Conservation (phyloP, 2,888 invertebrate species). For the Alloplasta piceator region DNA sequence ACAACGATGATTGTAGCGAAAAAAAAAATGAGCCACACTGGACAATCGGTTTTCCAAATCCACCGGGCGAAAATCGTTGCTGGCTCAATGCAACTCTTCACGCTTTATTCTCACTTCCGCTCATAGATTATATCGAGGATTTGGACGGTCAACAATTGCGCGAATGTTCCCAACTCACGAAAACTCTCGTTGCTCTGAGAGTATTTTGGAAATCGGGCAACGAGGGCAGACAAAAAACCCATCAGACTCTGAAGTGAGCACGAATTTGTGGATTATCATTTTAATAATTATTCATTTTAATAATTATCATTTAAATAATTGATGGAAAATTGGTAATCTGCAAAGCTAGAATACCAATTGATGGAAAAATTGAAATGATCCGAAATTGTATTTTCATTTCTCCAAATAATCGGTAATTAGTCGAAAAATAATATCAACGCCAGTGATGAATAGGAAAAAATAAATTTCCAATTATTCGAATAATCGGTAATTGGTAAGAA, state of each 20-base stretch:
- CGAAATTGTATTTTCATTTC: too few species aligned
- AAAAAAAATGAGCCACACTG: conserved; percentile 69
- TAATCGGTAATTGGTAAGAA: too few species aligned
- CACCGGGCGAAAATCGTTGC: conserved; percentile 78
- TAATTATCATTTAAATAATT: too few species aligned
- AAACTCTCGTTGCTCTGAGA: conserved; percentile 71
- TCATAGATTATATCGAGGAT: conserved; percentile 71
- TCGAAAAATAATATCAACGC: too few species aligned
- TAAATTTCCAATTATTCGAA: too few species aligned
- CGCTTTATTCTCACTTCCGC: conserved; percentile 75
- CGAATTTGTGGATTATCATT: too few species aligned
- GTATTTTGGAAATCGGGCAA: conserved; percentile 72
- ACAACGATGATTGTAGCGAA: conserved; percentile 16
- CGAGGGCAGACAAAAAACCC: conserved; percentile 67
- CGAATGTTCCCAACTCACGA: conserved; percentile 71
- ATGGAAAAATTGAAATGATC: too few species aligned
- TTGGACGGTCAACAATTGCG: conserved; percentile 65
- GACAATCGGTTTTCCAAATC: conserved; percentile 78
- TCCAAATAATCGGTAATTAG: too few species aligned
- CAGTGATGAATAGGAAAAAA: too few species aligned
- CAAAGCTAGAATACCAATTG: too few species aligned
- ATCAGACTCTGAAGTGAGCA: conserved; percentile 73
- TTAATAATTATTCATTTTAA: too few species aligned
- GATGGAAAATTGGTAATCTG: too few species aligned
- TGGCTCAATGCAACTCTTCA: conserved; percentile 79